A percentile compares a stretch with the other conserved stretches of the same genome.
Evolutionary conservation across 2,113 vertebrate species (phyloP).

Genomic region (Campylomormyrus tamandua): DNA sequence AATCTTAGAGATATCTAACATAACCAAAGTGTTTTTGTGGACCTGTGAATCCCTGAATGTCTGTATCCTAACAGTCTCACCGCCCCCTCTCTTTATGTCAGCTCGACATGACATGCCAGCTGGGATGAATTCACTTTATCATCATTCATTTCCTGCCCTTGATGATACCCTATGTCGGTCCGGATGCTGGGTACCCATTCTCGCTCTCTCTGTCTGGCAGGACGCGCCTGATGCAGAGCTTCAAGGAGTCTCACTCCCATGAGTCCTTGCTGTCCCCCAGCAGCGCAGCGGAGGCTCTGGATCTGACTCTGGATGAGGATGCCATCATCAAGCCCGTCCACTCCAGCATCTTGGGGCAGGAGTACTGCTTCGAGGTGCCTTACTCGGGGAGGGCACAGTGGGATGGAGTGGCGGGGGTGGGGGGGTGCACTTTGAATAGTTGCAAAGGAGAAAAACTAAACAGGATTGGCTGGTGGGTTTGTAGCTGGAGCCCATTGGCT

Average conservation of each 20-base stretch:
- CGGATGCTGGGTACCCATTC: neutral
- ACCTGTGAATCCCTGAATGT: constrained; percentile 4
- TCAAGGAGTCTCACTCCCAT: constrained; percentile 93
- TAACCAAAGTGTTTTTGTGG: neutral
- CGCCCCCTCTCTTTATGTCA: constrained; percentile 9
- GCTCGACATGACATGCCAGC: constrained; percentile 1
- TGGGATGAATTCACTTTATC: neutral
- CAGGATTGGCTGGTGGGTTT: neutral
- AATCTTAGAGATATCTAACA: neutral
- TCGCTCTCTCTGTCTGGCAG: constrained; percentile 46
- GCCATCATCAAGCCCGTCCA: constrained; percentile 90
- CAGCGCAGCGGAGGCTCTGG: constrained; percentile 86
- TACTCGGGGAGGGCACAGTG: constrained; percentile 1
- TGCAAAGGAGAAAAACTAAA: neutral
- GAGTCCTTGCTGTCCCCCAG: constrained; percentile 89
- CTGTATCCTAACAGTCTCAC: neutral
- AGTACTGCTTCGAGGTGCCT: constrained; percentile 90
- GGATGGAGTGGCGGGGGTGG: neutral
- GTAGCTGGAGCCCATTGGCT: neutral
- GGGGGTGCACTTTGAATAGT: neutral
- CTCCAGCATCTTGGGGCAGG: constrained; percentile 92
- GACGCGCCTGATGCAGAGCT: constrained; percentile 89
- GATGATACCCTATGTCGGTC: neutral
- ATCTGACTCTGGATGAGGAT: constrained; percentile 88
- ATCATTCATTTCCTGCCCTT: constrained; percentile 4